Evolutionary conservation across 2,113 vertebrate genomes (phyloP).

Genomic region (Eleginops maclovinus): DNA sequence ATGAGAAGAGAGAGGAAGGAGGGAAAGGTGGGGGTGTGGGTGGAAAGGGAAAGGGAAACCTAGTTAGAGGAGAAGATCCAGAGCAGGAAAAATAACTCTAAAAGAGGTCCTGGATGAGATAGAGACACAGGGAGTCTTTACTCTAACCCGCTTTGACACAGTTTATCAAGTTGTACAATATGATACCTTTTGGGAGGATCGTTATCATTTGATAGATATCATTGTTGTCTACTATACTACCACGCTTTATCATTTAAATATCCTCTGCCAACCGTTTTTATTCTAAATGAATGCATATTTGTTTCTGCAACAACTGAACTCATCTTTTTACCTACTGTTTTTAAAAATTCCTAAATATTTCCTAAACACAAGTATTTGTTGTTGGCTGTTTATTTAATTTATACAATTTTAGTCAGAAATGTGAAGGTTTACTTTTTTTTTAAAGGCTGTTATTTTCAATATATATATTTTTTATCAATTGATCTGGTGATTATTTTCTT

Average conservation of each 20-base stretch:
- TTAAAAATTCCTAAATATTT: too few species aligned
- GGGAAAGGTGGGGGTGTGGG: conserved; percentile 24
- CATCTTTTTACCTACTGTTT: neutral
- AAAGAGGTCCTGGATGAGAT: conserved; percentile 14
- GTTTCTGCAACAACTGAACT: neutral
- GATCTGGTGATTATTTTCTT: neutral
- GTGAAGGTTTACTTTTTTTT: too few species aligned
- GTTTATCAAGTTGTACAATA: conserved; percentile 23
- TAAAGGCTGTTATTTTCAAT: too few species aligned
- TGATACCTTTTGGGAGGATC: neutral
- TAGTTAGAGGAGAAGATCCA: conserved; percentile 53
- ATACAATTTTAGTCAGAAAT: too few species aligned
- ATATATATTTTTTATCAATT: too few species aligned
- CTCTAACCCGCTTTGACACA: conserved; percentile 4
- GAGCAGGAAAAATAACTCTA: conserved; percentile 16
- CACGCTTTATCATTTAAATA: neutral
- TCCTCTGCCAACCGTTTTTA: neutral
- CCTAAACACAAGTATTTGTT: too few species aligned
- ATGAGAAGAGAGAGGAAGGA: conserved; percentile 15
- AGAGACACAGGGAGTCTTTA: conserved; percentile 12
- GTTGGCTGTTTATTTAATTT: neutral
- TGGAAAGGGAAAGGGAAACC: conserved; percentile 25
- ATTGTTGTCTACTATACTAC: neutral
- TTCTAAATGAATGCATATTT: conserved; percentile 1
- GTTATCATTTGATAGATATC: neutral